Conservation (phyloP, 2,797 vertebrate genomes). For the Gymnothorax javanicus region DNA sequence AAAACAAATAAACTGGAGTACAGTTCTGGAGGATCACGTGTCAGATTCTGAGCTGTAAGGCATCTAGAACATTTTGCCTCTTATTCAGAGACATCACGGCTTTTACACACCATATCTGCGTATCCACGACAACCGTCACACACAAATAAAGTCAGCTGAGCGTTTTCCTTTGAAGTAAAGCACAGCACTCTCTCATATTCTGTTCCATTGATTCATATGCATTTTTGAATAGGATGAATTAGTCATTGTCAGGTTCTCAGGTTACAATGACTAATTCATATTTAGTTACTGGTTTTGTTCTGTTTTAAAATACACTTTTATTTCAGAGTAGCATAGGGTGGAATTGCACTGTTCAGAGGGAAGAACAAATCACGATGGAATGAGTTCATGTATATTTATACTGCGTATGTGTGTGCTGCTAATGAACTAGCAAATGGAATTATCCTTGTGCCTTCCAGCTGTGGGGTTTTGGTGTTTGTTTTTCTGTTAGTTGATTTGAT, state of each 20-base stretch:
- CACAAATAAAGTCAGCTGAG: background rate
- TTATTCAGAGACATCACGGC: background rate
- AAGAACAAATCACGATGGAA: too few relatives aligned
- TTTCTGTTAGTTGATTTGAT: too few relatives aligned
- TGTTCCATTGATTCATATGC: background rate
- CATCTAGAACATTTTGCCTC: background rate
- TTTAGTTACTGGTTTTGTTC: too few relatives aligned
- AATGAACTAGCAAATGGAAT: too few relatives aligned
- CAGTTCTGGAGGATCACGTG: background rate
- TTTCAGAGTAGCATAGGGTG: too few relatives aligned
- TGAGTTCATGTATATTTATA: too few relatives aligned
- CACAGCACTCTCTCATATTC: background rate
- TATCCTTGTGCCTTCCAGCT: too few relatives aligned
- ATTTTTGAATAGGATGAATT: background rate
- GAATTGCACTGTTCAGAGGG: too few relatives aligned
- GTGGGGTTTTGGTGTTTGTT: too few relatives aligned
- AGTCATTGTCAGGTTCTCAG: background rate
- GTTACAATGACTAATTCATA: background rate
- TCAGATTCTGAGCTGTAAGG: background rate
- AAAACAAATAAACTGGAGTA: background rate
- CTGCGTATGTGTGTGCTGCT: too few relatives aligned
- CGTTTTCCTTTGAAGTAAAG: background rate
- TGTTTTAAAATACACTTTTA: too few relatives aligned
- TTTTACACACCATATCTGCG: background rate
- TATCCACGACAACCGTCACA: background rate